phyloP scores from a whole-genome alignment of 1,140 invertebrate species.

The Neodiprion fabricii region DNA sequence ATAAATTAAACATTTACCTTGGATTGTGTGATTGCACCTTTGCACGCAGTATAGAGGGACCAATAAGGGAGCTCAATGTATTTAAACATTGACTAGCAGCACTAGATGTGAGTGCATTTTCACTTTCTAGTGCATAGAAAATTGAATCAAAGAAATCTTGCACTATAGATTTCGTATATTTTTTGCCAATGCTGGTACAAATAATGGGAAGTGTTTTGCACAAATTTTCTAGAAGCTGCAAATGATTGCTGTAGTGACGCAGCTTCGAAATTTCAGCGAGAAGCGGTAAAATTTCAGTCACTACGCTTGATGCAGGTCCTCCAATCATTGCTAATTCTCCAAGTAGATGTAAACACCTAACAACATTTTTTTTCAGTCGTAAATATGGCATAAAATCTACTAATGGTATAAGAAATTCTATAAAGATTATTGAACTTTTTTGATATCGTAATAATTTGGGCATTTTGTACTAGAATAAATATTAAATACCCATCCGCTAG shows the following conservation, averaged over 20 bases:
- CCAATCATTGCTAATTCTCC: constrained; percentile 58
- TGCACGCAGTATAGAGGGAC: constrained; percentile 62
- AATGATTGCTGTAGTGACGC: constrained; percentile 63
- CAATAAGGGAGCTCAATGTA: constrained; percentile 58
- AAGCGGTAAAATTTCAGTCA: constrained; percentile 25
- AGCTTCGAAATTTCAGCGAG: constrained; percentile 50
- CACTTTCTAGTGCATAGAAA: constrained; percentile 64
- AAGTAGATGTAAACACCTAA: constrained; percentile 61
- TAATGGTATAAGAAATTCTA: too few species aligned
- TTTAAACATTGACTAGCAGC: constrained; percentile 63
- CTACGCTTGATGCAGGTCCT: constrained; percentile 30
- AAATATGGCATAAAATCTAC: background rate
- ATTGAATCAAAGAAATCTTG: constrained; percentile 64
- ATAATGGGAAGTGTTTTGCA: constrained; percentile 64
- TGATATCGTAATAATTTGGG: too few species aligned
- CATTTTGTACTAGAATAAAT: background rate
- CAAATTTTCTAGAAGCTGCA: constrained; percentile 62
- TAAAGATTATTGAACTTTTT: too few species aligned
- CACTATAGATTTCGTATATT: constrained; percentile 61
- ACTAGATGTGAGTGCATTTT: constrained; percentile 63
- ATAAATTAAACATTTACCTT: constrained; percentile 38
- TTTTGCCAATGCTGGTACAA: constrained; percentile 62
- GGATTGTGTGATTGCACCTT: constrained; percentile 64
- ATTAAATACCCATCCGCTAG: constrained; percentile 62
- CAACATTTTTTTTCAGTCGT: constrained; percentile 17